Base-by-base conservation (phyloP, 2,888 invertebrate genomes). In the Drosophila flavopinicola region DNA sequence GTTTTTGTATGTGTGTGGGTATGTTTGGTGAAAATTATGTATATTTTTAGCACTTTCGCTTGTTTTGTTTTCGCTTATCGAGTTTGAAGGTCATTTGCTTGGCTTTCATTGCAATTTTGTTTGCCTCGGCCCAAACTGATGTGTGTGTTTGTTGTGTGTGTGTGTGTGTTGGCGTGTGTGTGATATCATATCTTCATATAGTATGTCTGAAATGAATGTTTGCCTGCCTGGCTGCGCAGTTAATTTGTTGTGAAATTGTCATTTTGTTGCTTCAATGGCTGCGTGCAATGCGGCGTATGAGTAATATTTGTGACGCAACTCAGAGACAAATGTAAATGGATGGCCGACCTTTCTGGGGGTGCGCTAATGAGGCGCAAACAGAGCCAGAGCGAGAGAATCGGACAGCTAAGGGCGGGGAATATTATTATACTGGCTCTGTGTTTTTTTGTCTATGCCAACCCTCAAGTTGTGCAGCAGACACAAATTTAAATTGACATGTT, bases 41-140 rank as follows among this genome's bases (percentile, higher is more conserved):
- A 76, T 87, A 85, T 84, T 83, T 87, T 82, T 74, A 85, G 83
- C 82, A 86, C 83, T 86, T 83, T 86, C 84, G 73, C 78, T 86
- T 86, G 82, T 84, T 78, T 85, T 83, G 85, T 80, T 87, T 76
- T 87, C 83, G 85, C 83, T 84, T 84, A 84, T 84, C 87, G 82
- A 76, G 83, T 84, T 87, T 87, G 87, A 84, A 84, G 83, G 83
- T 87, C 83, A 84, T 86, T 83, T 84, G 60, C 78, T 80, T 63
- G 41, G 74, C 65, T 74, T 66, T 70, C 74, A 65, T 69, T 85
- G 80, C 74, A 76, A 79, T 78, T 73, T 51, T 56, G 11, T 37
- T 53, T 39, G 48, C 30, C 33, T 13, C 17, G 49, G 7, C 20
- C 20, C 37, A 27, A 11, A 25, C 24, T 11, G 6, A 6, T 20